Conservation (phyloP, 2,113 vertebrate genomes). For the Notothenia rossii region DNA sequence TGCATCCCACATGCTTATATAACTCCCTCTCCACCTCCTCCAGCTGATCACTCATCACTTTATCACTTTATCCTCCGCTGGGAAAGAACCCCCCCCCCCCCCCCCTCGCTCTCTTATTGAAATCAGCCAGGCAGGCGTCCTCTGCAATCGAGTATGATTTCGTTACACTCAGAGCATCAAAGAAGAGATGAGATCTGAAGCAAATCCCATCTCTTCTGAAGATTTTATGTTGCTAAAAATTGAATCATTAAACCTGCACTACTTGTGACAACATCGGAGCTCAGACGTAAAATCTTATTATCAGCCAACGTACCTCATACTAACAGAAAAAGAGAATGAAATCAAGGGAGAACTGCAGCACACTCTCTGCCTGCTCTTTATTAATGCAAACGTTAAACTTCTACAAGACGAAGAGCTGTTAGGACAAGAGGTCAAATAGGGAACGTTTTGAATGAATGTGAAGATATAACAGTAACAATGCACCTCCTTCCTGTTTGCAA, state of each 20-base stretch:
- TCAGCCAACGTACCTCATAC: conserved; percentile 7
- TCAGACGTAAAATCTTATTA: conserved; percentile 40
- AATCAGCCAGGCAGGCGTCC: conserved; percentile 46
- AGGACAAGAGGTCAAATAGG: background rate
- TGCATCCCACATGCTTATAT: conserved; percentile 85
- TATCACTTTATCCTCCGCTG: conserved; percentile 63
- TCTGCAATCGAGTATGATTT: conserved; percentile 55
- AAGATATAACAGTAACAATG: conserved; percentile 4
- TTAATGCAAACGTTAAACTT: conserved; percentile 1
- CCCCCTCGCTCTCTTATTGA: conserved; percentile 40
- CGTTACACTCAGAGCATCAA: conserved; percentile 52
- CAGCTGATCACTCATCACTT: conserved; percentile 79
- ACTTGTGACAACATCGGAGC: conserved; percentile 37
- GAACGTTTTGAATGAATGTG: background rate
- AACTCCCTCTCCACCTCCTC: conserved; percentile 79
- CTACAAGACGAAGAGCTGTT: background rate
- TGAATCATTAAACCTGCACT: conserved; percentile 33
- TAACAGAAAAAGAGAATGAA: conserved; percentile 16
- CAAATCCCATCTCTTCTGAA: conserved; percentile 41
- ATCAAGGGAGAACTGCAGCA: conserved; percentile 8
- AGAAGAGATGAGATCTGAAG: conserved; percentile 45
- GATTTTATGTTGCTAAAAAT: conserved; percentile 47
- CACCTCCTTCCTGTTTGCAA: conserved; percentile 18
- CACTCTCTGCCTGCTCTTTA: background rate
- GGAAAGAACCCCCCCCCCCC: conserved; percentile 52